Conservation (phyloP, 1,140 invertebrate species). For the Drosophila melanogaster region DNA sequence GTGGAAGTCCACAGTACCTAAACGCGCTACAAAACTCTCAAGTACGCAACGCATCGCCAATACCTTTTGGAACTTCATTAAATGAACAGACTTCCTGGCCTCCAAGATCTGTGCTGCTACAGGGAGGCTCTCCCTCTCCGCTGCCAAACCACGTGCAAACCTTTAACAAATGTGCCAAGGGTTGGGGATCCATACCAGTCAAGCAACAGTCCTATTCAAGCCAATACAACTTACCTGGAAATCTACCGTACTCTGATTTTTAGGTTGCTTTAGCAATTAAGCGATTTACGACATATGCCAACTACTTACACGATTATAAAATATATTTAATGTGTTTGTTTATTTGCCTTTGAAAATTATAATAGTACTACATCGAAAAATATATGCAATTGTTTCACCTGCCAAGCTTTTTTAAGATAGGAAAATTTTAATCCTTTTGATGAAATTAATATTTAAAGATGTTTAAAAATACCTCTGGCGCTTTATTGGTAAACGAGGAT, state of each 20-base stretch:
- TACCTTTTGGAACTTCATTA: constrained; percentile 35
- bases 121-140: background rate
- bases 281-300: constrained; percentile 47
- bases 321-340: constrained; percentile 54
- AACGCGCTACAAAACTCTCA: constrained; percentile 12
- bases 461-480: no score
- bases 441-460: background rate
- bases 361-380: constrained; percentile 35
- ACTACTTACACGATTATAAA: constrained; percentile 11
- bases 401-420: background rate
- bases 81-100: background rate
- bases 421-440: background rate
- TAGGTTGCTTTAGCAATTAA: constrained; percentile 17
- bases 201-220: background rate
- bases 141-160: constrained; percentile 85
- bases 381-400: background rate
- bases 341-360: constrained; percentile 59
- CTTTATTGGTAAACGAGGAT: no score
- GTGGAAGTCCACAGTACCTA: constrained; percentile 25
- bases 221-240: constrained; percentile 10
- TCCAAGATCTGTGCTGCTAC: background rate
- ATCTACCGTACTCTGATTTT: constrained; percentile 71
- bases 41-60: constrained; percentile 57
- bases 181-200: constrained; percentile 86
- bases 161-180: constrained; percentile 92